Evolutionary conservation across 2,888 invertebrate genomes (phyloP).

Genomic region (Pardosa pseudoannulata): DNA sequence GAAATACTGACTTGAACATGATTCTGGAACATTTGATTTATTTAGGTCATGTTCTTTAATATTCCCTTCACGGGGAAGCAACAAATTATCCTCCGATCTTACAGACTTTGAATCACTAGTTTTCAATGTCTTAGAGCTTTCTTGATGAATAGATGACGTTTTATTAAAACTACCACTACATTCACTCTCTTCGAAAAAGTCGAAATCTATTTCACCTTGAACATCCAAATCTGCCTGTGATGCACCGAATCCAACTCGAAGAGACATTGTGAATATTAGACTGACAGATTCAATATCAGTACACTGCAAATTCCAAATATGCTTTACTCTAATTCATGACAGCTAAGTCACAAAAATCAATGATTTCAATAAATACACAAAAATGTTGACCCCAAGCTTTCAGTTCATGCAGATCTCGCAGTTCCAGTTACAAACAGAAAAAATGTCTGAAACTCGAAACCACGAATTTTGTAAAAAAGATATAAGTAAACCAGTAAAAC

Average conservation of each 20-base stretch:
- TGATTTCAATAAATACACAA: too few relatives aligned
- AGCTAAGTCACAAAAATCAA: too few relatives aligned
- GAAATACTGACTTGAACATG: constrained; percentile 26
- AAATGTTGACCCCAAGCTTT: too few relatives aligned
- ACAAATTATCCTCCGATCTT: background rate
- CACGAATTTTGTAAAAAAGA: too few relatives aligned
- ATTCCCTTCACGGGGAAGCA: background rate
- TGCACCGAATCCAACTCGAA: constrained; percentile 73
- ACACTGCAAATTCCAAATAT: too few relatives aligned
- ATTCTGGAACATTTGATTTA: constrained; percentile 15
- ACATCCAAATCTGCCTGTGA: constrained; percentile 73
- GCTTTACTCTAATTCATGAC: too few relatives aligned
- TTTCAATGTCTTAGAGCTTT: background rate
- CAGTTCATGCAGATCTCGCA: too few relatives aligned
- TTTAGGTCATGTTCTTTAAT: constrained; percentile 13
- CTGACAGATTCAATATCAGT: too few relatives aligned
- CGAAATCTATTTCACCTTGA: constrained; percentile 74
- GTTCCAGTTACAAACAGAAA: too few relatives aligned
- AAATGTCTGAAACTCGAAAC: too few relatives aligned
- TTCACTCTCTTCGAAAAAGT: constrained; percentile 73
- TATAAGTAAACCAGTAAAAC: too few relatives aligned
- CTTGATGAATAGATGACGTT: constrained; percentile 8
- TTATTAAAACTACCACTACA: constrained; percentile 4
- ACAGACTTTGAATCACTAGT: background rate
- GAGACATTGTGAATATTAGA: constrained; percentile 64